These are phyloP conservation scores for Chironex yamaguchii DNA, from an alignment of 30 jellyfish, hydroid and myxozoan species.

Conservation along the genomic window DNA sequence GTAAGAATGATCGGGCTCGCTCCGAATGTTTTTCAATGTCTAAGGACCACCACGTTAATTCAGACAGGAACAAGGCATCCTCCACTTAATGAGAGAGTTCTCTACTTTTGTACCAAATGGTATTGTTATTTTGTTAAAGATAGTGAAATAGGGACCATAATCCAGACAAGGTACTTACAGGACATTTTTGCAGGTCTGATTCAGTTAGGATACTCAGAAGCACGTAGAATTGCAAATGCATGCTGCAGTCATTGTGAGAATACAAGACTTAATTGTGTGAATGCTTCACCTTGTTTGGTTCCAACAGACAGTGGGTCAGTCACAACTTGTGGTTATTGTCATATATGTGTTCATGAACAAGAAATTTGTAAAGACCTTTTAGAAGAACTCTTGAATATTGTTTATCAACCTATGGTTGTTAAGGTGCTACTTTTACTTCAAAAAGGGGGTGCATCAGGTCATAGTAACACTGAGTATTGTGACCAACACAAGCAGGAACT, in stretches of 20 bases:
- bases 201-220: background rate
- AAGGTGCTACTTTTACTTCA: constrained; percentile 74
- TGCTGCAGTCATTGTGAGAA: background rate
- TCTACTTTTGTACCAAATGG: background rate
- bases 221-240: background rate
- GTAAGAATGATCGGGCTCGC: constrained; percentile 2
- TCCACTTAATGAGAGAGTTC: background rate
- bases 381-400: background rate
- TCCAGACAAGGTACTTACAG: background rate
- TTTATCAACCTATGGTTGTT: constrained; percentile 76
- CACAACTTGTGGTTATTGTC: background rate
- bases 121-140: too few relatives aligned
- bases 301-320: background rate
- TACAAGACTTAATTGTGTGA: background rate
- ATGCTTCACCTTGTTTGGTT: background rate
- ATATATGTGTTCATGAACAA: constrained; percentile 69
- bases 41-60: too few relatives aligned
- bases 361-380: constrained; percentile 74
- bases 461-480: background rate
- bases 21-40: too few relatives aligned
- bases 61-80: too few relatives aligned
- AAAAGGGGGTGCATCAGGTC: constrained; percentile 26
- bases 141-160: background rate
- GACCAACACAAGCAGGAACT: background rate
- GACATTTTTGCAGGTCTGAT: background rate